A percentile compares a stretch with the other conserved stretches of the same genome.
phyloP scores from a whole-genome alignment of 2,888 invertebrate genomes.

The Dilophus febrilis region DNA sequence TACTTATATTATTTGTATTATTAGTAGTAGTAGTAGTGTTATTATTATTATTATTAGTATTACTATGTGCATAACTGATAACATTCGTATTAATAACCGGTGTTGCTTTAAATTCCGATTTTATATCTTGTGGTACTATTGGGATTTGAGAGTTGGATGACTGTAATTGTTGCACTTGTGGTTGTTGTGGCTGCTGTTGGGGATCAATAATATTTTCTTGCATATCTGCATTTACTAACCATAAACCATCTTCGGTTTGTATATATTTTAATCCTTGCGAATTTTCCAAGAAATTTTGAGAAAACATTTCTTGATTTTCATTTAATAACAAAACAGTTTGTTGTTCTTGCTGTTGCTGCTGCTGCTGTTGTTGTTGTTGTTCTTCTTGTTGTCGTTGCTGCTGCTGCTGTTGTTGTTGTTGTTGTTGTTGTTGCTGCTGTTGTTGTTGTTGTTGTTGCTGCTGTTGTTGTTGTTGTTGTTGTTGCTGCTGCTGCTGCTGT shows the following conservation, averaged over 20 bases:
- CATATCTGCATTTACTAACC: background rate
- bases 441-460: background rate
- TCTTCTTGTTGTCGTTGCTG: background rate
- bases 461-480: conserved; percentile 8
- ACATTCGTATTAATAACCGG: too few species aligned
- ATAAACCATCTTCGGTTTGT: background rate
- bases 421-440: background rate
- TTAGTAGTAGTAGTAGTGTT: background rate
- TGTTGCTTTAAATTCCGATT: too few species aligned
- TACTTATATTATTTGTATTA: background rate
- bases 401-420: background rate
- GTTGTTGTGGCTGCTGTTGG: background rate
- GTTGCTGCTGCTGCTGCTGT: conserved; percentile 1
- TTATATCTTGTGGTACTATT: too few species aligned
- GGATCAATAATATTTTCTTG: background rate
- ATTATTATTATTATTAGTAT: conserved; percentile 1
- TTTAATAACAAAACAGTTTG: conserved; percentile 1
- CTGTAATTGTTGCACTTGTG: conserved; percentile 3
- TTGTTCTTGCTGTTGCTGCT: background rate
- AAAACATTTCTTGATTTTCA: background rate
- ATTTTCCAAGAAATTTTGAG: background rate
- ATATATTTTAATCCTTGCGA: background rate
- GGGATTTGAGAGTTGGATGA: too few species aligned
- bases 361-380: background rate
- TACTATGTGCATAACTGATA: too few species aligned